Base-by-base conservation (phyloP, 1,140 invertebrate species). In the Drosophila oshimai region DNA sequence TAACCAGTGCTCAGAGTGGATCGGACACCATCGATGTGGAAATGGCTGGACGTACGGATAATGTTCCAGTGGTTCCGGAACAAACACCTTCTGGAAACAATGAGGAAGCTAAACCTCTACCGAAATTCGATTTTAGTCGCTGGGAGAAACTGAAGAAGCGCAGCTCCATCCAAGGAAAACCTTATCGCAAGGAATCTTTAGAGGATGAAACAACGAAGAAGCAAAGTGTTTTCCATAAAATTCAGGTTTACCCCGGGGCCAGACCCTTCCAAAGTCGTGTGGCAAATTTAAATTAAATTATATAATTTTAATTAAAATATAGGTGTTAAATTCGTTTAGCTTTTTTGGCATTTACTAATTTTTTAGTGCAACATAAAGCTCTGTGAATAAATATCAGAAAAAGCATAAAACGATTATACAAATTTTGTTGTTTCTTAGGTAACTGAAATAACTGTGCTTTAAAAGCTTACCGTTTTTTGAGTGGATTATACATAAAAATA, bases 131-230 rank as follows among this genome's bases (percentile, higher is more conserved):
- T n/a, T 37, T 12, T 3, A 50, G 34, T 17, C 37, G 51, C 2
- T 68, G 60, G 65, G 79, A 84, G 10, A 84, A 84, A 26, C n/a
- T 84, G 0, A 42, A 24, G 6, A 86, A 86, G 44, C 80, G 80
- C 17, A 84, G 79, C 22, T 57, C 33, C 0, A 10, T 41, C 0
- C 4, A 41, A 0, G 28, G 1, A 0, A 22, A 9, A 2, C 12
- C n/a, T 5, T n/a, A 54, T 6, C 18, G 9, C 6, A 72, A 45
- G 22, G 26, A 22, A 0, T 2, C n/a, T 4, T 13, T 46, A 28
- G 51, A 78, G 4, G 7, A 45, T 0, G 5, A 39, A n/a, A 36
- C 39, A 0, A 2, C 22, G 0, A 29, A 62, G 12, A 31, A 42
- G 5, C 13, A 4, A 2, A 58, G 26, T 26, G 1, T 20, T 6